Evolutionary conservation across 2,797 vertebrate species (phyloP), one percentile per base, ranked within the genome.

Genomic region (Menidia menidia): DNA sequence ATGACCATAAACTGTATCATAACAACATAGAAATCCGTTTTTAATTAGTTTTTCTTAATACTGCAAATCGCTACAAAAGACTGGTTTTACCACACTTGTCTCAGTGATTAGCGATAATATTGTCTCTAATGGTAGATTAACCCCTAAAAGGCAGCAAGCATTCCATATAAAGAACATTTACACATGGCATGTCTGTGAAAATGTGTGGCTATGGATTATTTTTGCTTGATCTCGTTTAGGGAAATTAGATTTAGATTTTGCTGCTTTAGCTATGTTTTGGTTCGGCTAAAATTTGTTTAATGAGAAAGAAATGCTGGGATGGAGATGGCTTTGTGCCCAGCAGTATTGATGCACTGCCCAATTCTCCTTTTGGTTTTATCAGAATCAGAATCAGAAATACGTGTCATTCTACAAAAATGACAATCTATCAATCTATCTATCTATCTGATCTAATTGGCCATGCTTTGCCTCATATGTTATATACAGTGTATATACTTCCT

Each of bases 221-320:
- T 87, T 80, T 87, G 87, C 85, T 90, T 91, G 84, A 90, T 89
- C 90, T 90, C 73, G 88, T 93, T 91, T 78, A 47, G 69, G 64
- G 57, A 90, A 90, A 91, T 92, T 85, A 77, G 76, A 91, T 91
- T 91, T 88, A 68, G 68, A 86, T 80, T 81, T 87, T 82, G 64
- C 61, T 55, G 78, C 75, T 82, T 83, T 84, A 68, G 75, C 65
- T 80, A 57, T 67, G 75, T 84, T 87, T 84, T 75, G 59, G 54
- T 56, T 52, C 67, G 68, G 72, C 60, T 39, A 78, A 84, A 89
- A 92, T 84, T 30, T 70, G 75, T 84, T 91, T 90, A 86, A 88
- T 81, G 74, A 86, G 71, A 80, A 82, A 74, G 55, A 76, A 81
- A 82, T 75, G 69, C 45, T 10, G 52, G 69, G 63, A 56, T 51